Evolutionary conservation across 2,888 invertebrate species (phyloP), one percentile per base, ranked within the genome.

Genomic region (Eudasyphora cyanicolor): DNA sequence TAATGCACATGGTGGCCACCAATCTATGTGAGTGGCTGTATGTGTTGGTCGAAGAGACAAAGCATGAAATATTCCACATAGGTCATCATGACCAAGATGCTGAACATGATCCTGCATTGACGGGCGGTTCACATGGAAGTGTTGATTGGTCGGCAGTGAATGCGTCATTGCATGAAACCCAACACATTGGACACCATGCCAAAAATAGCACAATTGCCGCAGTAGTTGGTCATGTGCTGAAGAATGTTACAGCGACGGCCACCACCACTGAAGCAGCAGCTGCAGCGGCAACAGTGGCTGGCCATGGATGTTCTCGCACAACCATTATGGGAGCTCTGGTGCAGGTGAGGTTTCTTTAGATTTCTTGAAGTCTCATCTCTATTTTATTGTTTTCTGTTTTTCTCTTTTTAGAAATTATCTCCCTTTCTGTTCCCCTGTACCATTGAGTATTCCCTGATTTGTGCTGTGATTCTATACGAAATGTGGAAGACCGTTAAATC

Each of bases 1-100:
- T 98, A 54, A 98, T 98, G 98, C 98, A 98, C 90, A 93, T 92
- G 96, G 85, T 98, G 71, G 98, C 97, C 0, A 97, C 97, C 19
- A 98, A 98, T 92, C 92, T 98, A 17, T 98, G 98, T 92, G 97
- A 98, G 88, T 98, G 98, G 98, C 91, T 98, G 69, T 95, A 96
- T 89, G 97, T 97, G 3, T 92, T 98, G 24, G 96, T 97, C 0
- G 96, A 96, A 89, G 97, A 98, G 91, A 97, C 97, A 1, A 96
- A 96, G 89, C 97, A 97, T 89, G 97, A 97, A 91, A 96, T 97
- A 85, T 94, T 95, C 86, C 96, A 96, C 88, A 93, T 96, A 86
- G 93, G 94, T 86, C 94, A 94, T 69, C 88, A 90, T 75, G 87
- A 89, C 5, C 79, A 54, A 0, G 82, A 87, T 38, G 70, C 77